Evolutionary conservation across 2,888 invertebrate genomes (phyloP), one percentile per base, ranked within the genome.

Genomic region (Drosophila pseudotakahashii): DNA sequence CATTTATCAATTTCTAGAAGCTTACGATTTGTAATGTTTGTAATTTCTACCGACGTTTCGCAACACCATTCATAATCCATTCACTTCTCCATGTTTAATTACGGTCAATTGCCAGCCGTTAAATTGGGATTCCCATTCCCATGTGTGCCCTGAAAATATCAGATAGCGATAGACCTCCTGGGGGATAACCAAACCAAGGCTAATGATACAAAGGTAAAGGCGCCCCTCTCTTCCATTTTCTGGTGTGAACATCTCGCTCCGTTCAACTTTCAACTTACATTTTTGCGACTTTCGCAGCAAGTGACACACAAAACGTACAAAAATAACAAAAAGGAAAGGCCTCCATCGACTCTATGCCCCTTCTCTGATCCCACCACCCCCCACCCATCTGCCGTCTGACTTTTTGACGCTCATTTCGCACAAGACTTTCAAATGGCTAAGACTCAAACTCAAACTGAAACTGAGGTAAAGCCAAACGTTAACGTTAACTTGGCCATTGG

Each of bases 221-320:
- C 16, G 13, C 48, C 48, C 48, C 32, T 11, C 16, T 48, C 7
- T 2, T 1, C 16, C 11, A 19, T 51, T 66, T 50, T 71, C 59
- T 52, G 71, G 73, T 84, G 76, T 84, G 85, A 78, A 76, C 78
- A 73, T 58, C 70, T 67, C 67, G 61, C 59, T 73, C 69, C 58
- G 82, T 77, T 84, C 85, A 84, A 84, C 84, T 84, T 84, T 84
- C 89, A 84, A 84, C 88, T 76, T 71, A 58, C 45, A 70, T 78
- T 79, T 50, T 39, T 39, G 69, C 55, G 86, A 86, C 81, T 88
- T 88, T 88, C 86, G 88, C 83, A 79, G 88, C 77, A 81, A 81
- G 80, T 81, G 81, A 88, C 88, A 81, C 75, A 87, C 61, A 79
- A 77, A 59, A 58, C 59, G 61, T 62, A 62, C 37, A 52, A n/a